phyloP scores from a whole-genome alignment of 1,140 invertebrate genomes.

The Nylanderia fulva region DNA sequence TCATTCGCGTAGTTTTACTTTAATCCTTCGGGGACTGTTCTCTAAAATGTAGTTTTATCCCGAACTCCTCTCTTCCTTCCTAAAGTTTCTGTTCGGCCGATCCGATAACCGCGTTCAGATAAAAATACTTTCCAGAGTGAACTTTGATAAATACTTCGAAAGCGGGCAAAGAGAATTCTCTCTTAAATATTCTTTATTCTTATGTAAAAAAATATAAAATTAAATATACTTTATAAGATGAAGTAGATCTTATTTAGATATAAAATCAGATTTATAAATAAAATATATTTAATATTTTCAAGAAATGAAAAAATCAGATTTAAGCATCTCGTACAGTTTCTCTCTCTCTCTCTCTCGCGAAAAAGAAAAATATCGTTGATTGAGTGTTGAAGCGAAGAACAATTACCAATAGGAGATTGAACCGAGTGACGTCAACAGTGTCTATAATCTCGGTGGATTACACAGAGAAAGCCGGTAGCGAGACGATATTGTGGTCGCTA shows the following conservation, averaged over 20 bases:
- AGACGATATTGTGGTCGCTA: neutral
- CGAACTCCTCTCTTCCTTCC: slow-evolving; percentile 11
- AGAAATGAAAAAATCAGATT: neutral
- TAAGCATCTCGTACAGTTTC: too few species aligned
- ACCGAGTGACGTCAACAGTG: slow-evolving; percentile 6
- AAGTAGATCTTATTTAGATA: too few species aligned
- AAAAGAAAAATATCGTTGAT: neutral
- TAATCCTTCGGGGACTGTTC: slow-evolving; percentile 54
- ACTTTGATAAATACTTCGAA: slow-evolving; percentile 25
- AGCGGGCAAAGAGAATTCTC: neutral
- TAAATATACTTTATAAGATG: too few species aligned
- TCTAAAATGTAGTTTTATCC: slow-evolving; percentile 38
- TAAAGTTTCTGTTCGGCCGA: neutral
- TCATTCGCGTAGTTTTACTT: slow-evolving; percentile 35
- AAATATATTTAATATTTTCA: too few species aligned
- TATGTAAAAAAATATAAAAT: neutral
- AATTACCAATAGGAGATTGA: slow-evolving; percentile 31
- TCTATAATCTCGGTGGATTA: slow-evolving; percentile 31
- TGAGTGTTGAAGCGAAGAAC: neutral
- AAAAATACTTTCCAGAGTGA: neutral
- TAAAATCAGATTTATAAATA: too few species aligned
- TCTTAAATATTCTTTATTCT: neutral
- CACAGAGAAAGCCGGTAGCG: neutral
- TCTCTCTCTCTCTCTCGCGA: too few species aligned
- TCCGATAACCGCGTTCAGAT: slow-evolving; percentile 29